These are phyloP conservation scores for Nymphalis c-album DNA, from an alignment of 2,888 invertebrate genomes.

Conservation along the genomic window DNA sequence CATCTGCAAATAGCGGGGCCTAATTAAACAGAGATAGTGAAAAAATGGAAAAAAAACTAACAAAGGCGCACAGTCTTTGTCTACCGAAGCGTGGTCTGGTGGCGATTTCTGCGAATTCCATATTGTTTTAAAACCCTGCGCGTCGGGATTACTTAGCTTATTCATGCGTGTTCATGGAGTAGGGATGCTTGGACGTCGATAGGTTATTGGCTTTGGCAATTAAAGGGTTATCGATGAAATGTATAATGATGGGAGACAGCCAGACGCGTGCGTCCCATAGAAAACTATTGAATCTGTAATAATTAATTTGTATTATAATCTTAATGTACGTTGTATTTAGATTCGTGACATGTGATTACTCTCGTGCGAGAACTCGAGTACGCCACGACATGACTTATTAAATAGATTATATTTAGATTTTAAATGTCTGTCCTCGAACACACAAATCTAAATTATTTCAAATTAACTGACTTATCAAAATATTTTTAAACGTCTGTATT, in stretches of 20 bases:
- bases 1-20: constrained; percentile 40
- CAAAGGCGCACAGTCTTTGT: constrained; percentile 52
- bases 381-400: too few species aligned
- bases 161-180: constrained; percentile 51
- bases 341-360: too few species aligned
- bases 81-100: constrained; percentile 54
- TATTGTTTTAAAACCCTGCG: constrained; percentile 55
- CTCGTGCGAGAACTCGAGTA: too few species aligned
- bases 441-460: too few species aligned
- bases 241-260: not conserved
- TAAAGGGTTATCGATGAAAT: constrained; percentile 3
- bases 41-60: constrained; percentile 42
- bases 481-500: too few species aligned
- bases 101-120: constrained; percentile 63
- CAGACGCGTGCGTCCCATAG: not conserved
- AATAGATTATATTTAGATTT: too few species aligned
- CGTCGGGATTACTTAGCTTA: constrained; percentile 66
- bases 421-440: too few species aligned
- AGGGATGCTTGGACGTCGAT: constrained; percentile 39
- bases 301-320: too few species aligned
- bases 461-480: too few species aligned
- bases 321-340: too few species aligned
- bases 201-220: constrained; percentile 13
- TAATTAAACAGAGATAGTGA: constrained; percentile 50
- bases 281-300: not conserved